Evolutionary conservation across 1,140 invertebrate genomes (phyloP).

Genomic region (Protaetia brevitarsis): DNA sequence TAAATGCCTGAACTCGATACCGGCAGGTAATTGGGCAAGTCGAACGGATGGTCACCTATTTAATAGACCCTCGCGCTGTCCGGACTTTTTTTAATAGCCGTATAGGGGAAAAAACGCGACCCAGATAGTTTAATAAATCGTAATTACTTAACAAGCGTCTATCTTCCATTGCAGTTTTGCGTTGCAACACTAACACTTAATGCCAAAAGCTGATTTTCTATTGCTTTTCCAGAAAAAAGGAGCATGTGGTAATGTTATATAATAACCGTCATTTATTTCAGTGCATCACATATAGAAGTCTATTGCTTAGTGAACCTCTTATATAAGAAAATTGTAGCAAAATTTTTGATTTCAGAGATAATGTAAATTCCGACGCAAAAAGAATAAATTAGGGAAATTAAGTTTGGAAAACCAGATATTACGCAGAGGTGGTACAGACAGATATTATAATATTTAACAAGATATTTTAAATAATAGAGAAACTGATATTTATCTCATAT

Average conservation of each 20-base stretch:
- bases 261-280: background rate
- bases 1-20: background rate
- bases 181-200: background rate
- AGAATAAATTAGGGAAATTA: too few relatives aligned
- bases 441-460: too few relatives aligned
- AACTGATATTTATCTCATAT: too few relatives aligned
- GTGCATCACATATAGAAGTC: too few relatives aligned
- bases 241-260: background rate
- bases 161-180: background rate
- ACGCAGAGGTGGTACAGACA: too few relatives aligned
- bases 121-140: background rate
- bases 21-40: background rate
- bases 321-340: too few relatives aligned
- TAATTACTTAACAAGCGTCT: background rate
- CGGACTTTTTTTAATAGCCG: background rate
- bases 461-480: too few relatives aligned
- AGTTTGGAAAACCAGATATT: too few relatives aligned
- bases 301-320: too few relatives aligned
- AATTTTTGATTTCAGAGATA: too few relatives aligned
- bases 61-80: background rate
- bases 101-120: background rate
- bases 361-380: too few relatives aligned
- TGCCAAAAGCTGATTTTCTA: background rate
- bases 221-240: background rate
- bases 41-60: background rate